Conservation (phyloP, 2,888 invertebrate genomes). For the Mesorhabditis belari region DNA sequence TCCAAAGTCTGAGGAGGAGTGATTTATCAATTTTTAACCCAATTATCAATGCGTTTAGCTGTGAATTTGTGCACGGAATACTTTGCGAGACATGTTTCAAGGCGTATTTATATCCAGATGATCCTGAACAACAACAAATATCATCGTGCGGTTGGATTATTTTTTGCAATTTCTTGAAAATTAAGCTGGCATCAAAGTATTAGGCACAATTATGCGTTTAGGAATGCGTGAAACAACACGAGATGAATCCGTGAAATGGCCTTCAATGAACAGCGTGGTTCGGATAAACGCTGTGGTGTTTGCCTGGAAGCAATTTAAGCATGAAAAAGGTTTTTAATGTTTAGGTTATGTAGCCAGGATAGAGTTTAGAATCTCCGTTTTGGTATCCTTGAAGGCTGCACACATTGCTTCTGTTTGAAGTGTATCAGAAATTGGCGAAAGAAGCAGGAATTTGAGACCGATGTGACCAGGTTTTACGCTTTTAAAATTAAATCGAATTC, state of each 20-base stretch:
- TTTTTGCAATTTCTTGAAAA: too few relatives aligned
- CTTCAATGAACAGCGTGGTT: conserved; percentile 66
- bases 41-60: conserved; percentile 4
- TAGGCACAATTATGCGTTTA: too few relatives aligned
- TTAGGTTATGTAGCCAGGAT: not conserved
- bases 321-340: conserved; percentile 38
- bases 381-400: conserved; percentile 78
- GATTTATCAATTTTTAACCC: not conserved
- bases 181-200: too few relatives aligned
- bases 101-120: conserved; percentile 65
- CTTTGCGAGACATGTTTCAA: conserved; percentile 72
- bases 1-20: conserved; percentile 5
- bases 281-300: conserved; percentile 75
- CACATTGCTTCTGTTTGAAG: conserved; percentile 74
- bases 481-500: not conserved
- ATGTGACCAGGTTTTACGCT: conserved; percentile 29
- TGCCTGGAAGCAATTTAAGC: conserved; percentile 73
- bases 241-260: conserved; percentile 75
- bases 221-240: conserved; percentile 57
- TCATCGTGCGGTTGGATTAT: too few relatives aligned
- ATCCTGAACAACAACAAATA: too few relatives aligned
- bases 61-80: conserved; percentile 35
- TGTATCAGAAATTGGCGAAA: conserved; percentile 78
- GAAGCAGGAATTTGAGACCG: conserved; percentile 26
- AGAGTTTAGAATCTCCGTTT: conserved; percentile 61